These are phyloP conservation scores for Mylabris phalerata DNA, from an alignment of 1,140 invertebrate species.

Conservation along the genomic window DNA sequence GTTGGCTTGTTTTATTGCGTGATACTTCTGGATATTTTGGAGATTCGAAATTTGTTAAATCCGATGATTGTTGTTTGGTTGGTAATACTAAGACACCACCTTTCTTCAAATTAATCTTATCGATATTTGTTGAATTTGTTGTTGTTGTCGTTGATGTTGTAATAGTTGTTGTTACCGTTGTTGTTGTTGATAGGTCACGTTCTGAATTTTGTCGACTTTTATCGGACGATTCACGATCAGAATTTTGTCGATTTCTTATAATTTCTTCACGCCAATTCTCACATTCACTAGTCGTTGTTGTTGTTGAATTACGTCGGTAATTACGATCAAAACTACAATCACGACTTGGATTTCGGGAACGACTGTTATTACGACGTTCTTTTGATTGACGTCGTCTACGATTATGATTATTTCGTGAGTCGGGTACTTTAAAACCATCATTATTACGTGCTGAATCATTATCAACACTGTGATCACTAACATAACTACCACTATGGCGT, in stretches of 20 bases:
- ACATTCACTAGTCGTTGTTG: slow-evolving; percentile 2
- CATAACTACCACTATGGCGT: slow-evolving; percentile 7
- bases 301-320: slow-evolving; percentile 13
- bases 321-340: slow-evolving; percentile 36
- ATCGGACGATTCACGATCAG: slow-evolving; percentile 24
- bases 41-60: slow-evolving; percentile 16
- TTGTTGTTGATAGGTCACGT: slow-evolving; percentile 2
- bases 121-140: not conserved
- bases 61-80: slow-evolving; percentile 1
- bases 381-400: slow-evolving; percentile 22
- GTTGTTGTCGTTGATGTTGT: not conserved
- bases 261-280: slow-evolving; percentile 40
- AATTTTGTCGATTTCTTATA: slow-evolving; percentile 27
- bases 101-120: slow-evolving; percentile 26
- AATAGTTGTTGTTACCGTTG: not conserved
- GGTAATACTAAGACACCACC: slow-evolving; percentile 33
- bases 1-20: slow-evolving; percentile 23
- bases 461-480: slow-evolving; percentile 20
- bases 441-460: slow-evolving; percentile 3
- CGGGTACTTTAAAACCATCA: slow-evolving; percentile 33
- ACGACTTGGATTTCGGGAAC: slow-evolving; percentile 30
- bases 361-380: slow-evolving; percentile 29
- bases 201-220: slow-evolving; percentile 13
- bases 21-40: slow-evolving; percentile 16
- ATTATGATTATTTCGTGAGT: not conserved